Conservation (phyloP, 2,797 vertebrate genomes). For the Ciconia nigra region DNA sequence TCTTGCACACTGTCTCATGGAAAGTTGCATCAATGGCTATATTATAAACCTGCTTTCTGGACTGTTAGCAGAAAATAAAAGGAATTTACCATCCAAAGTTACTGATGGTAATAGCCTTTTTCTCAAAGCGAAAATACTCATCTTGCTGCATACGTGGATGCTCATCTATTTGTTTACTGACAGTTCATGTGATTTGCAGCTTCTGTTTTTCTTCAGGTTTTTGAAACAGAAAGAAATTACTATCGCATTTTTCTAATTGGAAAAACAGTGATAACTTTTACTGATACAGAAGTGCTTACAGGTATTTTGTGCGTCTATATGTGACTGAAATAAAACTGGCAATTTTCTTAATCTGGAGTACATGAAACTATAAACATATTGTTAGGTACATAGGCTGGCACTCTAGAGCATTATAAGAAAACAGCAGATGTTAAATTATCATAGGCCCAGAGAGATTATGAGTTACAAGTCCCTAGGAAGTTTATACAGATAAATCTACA, state of each 20-base stretch:
- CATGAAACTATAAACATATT: background rate
- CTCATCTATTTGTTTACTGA: background rate
- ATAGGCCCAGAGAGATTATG: background rate
- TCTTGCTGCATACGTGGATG: background rate
- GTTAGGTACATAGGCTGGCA: background rate
- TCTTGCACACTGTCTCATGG: background rate
- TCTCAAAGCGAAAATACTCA: background rate
- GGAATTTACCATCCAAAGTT: background rate
- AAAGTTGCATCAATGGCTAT: background rate
- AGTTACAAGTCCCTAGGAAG: background rate
- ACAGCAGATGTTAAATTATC: background rate
- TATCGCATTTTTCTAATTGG: background rate
- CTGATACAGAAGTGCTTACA: background rate
- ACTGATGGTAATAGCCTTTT: background rate
- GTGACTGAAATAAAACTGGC: background rate
- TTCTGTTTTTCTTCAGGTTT: background rate
- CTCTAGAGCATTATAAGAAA: background rate
- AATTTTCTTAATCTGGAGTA: background rate
- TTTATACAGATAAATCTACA: background rate
- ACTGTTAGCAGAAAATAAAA: background rate
- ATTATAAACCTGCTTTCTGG: background rate
- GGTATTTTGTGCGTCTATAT: background rate
- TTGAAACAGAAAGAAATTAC: background rate
- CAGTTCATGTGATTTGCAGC: background rate
- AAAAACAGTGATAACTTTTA: background rate